A percentile compares a stretch with the other conserved stretches of the same genome.
Evolutionary conservation across 2,888 invertebrate genomes (phyloP).

Genomic region (Hydriomena furcata): DNA sequence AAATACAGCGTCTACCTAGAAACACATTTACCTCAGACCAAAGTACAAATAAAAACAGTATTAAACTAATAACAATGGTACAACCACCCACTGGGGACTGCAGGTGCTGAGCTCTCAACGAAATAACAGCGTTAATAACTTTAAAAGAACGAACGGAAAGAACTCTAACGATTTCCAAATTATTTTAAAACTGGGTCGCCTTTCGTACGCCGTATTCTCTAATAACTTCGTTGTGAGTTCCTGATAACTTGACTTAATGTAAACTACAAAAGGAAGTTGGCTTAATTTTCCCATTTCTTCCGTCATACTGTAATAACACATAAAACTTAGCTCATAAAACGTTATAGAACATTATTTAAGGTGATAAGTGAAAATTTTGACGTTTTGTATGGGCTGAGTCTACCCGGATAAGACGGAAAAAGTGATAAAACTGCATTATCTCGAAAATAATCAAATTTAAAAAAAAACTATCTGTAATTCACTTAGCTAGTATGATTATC

Average conservation of each 20-base stretch:
- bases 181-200: not conserved
- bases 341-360: slow-evolving; percentile 18
- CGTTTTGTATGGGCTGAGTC: too few relatives aligned
- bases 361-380: too few relatives aligned
- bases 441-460: too few relatives aligned
- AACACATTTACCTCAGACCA: slow-evolving; percentile 12
- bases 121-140: slow-evolving; percentile 24
- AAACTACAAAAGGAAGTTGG: slow-evolving; percentile 6
- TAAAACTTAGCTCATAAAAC: slow-evolving; percentile 20
- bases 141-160: slow-evolving; percentile 2
- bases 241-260: slow-evolving; percentile 3
- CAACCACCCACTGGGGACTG: slow-evolving; percentile 21
- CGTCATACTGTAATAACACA: slow-evolving; percentile 14
- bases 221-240: not conserved
- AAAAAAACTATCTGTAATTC: too few relatives aligned
- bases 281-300: slow-evolving; percentile 14
- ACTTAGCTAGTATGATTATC: too few relatives aligned
- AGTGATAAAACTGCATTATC: too few relatives aligned
- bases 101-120: slow-evolving; percentile 25
- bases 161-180: not conserved
- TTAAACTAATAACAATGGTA: slow-evolving; percentile 25
- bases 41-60: too few relatives aligned
- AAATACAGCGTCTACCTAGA: too few relatives aligned
- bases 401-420: too few relatives aligned
- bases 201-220: slow-evolving; percentile 1